Conservation (phyloP, 2,888 invertebrate genomes). For the Pelosia muscerda region DNA sequence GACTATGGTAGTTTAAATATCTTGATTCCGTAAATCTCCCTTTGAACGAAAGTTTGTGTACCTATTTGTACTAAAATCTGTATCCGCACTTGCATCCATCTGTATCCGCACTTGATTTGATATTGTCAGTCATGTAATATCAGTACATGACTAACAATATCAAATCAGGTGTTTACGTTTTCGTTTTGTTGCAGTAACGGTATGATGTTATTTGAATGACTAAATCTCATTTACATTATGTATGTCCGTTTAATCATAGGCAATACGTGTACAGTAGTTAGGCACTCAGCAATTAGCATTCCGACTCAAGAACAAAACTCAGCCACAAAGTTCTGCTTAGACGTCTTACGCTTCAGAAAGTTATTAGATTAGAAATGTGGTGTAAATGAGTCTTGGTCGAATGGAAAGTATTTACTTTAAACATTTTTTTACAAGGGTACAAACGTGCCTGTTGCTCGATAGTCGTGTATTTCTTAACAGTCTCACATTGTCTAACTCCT, state of each 20-base stretch:
- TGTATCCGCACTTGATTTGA: slow-evolving; percentile 3
- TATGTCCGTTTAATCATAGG: slow-evolving; percentile 49
- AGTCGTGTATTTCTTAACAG: slow-evolving; percentile 29
- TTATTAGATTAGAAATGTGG: slow-evolving; percentile 51
- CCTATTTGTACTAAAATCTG: neutral
- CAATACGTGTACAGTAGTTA: slow-evolving; percentile 40
- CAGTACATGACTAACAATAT: neutral
- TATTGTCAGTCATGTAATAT: neutral
- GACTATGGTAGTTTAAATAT: no score
- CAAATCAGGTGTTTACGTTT: slow-evolving; percentile 27
- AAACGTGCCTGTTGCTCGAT: slow-evolving; percentile 28
- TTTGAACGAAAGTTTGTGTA: neutral
- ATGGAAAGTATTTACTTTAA: slow-evolving; percentile 39
- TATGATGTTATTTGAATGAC: slow-evolving; percentile 37
- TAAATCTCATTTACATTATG: slow-evolving; percentile 56
- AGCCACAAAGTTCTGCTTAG: slow-evolving; percentile 42
- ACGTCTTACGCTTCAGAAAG: slow-evolving; percentile 43
- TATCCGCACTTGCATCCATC: neutral
- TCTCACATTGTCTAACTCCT: slow-evolving; percentile 37
- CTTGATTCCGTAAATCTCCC: neutral
- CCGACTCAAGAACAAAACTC: slow-evolving; percentile 40
- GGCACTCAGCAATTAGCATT: slow-evolving; percentile 41
- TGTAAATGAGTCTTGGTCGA: slow-evolving; percentile 54
- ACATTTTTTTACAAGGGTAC: slow-evolving; percentile 30
- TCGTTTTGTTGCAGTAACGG: slow-evolving; percentile 38